phyloP scores from a whole-genome alignment of 1,140 invertebrate species.

The Lasaia peninsularis region DNA sequence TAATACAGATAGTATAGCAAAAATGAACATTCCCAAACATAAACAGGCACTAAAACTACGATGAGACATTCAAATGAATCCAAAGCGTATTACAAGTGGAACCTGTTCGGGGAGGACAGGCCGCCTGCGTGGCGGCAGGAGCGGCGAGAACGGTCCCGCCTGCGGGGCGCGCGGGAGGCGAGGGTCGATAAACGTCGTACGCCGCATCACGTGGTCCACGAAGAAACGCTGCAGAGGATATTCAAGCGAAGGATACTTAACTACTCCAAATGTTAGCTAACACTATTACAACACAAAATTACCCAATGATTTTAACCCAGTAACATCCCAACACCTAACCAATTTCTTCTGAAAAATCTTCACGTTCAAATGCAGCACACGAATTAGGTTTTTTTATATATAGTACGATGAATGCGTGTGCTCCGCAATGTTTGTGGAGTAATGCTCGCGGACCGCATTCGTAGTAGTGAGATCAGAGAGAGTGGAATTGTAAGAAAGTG shows the following conservation, averaged over 20 bases:
- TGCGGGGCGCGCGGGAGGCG: conserved; percentile 83
- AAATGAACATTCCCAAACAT: background rate
- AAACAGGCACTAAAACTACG: background rate
- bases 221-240: conserved; percentile 88
- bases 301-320: no score
- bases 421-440: no score
- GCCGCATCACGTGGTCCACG: conserved; percentile 94
- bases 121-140: conserved; percentile 45
- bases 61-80: background rate
- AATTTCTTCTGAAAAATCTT: no score
- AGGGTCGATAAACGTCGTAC: conserved; percentile 97
- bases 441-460: no score
- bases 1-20: background rate
- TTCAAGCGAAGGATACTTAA: background rate
- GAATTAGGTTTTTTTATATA: no score
- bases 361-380: no score
- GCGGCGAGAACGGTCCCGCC: conserved; percentile 58
- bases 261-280: background rate
- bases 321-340: no score
- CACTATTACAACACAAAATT: no score
- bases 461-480: no score
- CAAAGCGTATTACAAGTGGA: background rate
- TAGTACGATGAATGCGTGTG: no score
- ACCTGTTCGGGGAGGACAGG: conserved; percentile 35
- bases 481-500: no score